Conservation (phyloP, 2,797 vertebrate genomes). For the Anolis apletophallus region DNA sequence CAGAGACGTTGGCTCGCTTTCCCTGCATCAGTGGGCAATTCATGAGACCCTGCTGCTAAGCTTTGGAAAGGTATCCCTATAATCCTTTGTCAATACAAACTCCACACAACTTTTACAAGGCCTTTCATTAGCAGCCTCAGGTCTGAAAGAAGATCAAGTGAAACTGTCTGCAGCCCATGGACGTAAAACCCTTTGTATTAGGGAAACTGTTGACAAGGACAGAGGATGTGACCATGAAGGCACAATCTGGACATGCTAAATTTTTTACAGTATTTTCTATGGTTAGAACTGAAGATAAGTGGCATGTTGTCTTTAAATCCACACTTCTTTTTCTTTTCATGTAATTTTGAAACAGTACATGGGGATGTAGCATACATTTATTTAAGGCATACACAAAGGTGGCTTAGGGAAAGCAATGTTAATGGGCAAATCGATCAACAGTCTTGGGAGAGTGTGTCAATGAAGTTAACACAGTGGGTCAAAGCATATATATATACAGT, state of each 20-base stretch:
- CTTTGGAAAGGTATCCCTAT: constrained; percentile 67
- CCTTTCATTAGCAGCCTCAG: constrained; percentile 58
- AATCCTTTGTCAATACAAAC: constrained; percentile 71
- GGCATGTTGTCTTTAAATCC: constrained; percentile 36
- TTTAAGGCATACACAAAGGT: constrained; percentile 22
- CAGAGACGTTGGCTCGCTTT: constrained; percentile 64
- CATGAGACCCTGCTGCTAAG: constrained; percentile 65
- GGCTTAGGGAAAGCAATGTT: background rate
- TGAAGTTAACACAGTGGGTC: background rate
- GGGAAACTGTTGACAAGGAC: constrained; percentile 38
- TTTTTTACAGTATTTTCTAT: constrained; percentile 44
- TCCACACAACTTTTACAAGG: constrained; percentile 62
- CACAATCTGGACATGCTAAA: constrained; percentile 23
- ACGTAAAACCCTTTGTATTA: constrained; percentile 52
- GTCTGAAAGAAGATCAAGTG: constrained; percentile 62
- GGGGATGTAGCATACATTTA: constrained; percentile 1
- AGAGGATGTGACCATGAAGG: constrained; percentile 8
- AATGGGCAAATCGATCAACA: background rate
- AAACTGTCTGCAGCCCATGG: constrained; percentile 38
- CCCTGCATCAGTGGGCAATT: constrained; percentile 66
- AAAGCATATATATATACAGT: background rate
- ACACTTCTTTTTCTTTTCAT: constrained; percentile 19
- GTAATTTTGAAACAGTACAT: constrained; percentile 17
- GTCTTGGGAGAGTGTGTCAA: background rate
- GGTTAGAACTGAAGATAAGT: constrained; percentile 37